Conservation (phyloP, 2,888 invertebrate genomes). For the Lampropteryx suffumata region DNA sequence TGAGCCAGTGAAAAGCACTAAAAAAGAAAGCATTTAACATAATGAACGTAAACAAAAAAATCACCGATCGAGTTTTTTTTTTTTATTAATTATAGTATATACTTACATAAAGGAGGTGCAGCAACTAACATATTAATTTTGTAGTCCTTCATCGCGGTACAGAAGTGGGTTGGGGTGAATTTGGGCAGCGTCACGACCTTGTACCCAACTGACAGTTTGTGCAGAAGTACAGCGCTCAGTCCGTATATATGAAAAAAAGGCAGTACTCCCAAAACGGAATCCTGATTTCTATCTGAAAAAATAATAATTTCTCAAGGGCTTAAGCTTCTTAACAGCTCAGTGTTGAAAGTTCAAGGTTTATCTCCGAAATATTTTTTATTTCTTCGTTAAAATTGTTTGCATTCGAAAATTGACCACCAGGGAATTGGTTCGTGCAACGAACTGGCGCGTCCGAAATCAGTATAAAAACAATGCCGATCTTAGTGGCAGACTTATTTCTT, state of each 20-base stretch:
- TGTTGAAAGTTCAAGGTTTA: too few species aligned
- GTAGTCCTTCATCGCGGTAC: constrained; percentile 84
- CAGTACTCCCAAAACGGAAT: constrained; percentile 83
- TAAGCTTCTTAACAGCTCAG: too few species aligned
- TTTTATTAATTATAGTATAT: too few species aligned
- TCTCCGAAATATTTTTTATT: too few species aligned
- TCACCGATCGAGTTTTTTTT: too few species aligned
- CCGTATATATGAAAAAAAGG: constrained; percentile 93
- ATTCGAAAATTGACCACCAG: too few species aligned
- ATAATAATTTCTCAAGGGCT: neutral
- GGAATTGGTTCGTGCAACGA: too few species aligned
- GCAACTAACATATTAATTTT: constrained; percentile 83
- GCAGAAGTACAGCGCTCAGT: constrained; percentile 79
- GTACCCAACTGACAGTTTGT: constrained; percentile 82
- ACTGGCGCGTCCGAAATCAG: too few species aligned
- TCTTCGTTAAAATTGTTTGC: too few species aligned
- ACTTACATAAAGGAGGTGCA: constrained; percentile 89
- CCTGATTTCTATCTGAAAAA: constrained; percentile 77
- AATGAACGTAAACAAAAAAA: neutral
- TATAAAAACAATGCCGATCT: too few species aligned
- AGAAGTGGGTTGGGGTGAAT: constrained; percentile 87
- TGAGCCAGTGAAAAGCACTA: constrained; percentile 86
- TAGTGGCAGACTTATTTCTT: too few species aligned
- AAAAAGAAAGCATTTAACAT: constrained; percentile 31
- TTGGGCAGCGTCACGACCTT: constrained; percentile 86